Base-by-base conservation (phyloP, 92 coral and sea anemone genomes). In the Epizoanthus fatuus region DNA sequence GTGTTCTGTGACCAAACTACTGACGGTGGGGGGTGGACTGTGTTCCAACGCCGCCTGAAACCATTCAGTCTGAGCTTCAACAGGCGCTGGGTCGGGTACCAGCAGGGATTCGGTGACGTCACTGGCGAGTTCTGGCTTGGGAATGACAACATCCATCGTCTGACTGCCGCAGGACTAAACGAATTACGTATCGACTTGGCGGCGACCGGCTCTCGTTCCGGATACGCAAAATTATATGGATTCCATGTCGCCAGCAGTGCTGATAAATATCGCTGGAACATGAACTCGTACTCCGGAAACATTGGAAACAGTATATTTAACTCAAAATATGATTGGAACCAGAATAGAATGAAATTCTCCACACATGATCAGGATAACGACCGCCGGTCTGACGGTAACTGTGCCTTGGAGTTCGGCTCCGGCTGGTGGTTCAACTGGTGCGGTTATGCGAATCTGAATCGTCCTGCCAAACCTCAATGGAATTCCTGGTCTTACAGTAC, bases 361-460 rank as follows among this genome's bases (percentile, higher is more conserved):
- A 83, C 87, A 3, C 68, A 58, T 5, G 79, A 83, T 52, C 15
- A 14, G 22, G 79, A 83, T 39, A 70, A 83, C 16, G 87, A 83
- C 47, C 37, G 17, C 0, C 0, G 6, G 0, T 8, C 87, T 0
- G 47, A 15, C 3, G 74, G 85, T 32, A 45, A 13, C 15, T 80
- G 85, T 45, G 20, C 66, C 25, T 22, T 5, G 4, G 25, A 22
- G 14, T 4, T 0, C 1, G 25, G 25, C 9, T 14, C 17, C 15
- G 80, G 69, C 13, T 81, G 86, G 86, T 81, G 86, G 86, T 56
- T n/a, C 38, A 69, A 53, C 40, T 13, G 79, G 9, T 51, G 19
- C 3, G 59, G 86, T 1, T 7, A 56, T 8, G 5, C 71, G 3
- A 1, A 40, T 42, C 20, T 66, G 44, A 66, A 66, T 19, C 10